Evolutionary conservation across 2,797 vertebrate species (phyloP).

Genomic region (Macroramphosus scolopax): DNA sequence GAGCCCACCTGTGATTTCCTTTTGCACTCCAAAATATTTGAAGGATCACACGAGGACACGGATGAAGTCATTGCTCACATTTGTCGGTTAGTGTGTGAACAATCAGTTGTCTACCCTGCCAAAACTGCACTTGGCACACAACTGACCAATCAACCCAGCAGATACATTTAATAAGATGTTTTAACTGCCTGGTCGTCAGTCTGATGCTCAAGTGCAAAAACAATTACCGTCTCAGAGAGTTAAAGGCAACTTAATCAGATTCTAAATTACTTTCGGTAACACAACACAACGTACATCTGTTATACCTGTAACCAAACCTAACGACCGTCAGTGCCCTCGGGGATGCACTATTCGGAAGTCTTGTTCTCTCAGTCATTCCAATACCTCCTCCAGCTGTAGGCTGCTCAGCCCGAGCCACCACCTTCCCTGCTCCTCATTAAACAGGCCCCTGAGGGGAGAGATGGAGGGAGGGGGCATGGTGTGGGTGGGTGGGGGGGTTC

Average conservation of each 20-base stretch:
- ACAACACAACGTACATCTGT: constrained; percentile 24
- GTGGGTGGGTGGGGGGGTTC: constrained; percentile 8
- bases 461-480: constrained; percentile 15
- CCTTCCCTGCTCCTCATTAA: constrained; percentile 74
- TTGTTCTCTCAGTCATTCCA: constrained; percentile 62
- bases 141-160: constrained; percentile 11
- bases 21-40: constrained; percentile 58
- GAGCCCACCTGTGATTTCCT: constrained; percentile 29
- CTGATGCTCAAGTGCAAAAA: constrained; percentile 5
- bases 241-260: constrained; percentile 8
- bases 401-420: constrained; percentile 52
- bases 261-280: constrained; percentile 12
- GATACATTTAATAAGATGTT: constrained; percentile 6
- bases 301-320: constrained; percentile 29
- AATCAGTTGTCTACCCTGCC: constrained; percentile 11
- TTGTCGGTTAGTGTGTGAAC: constrained; percentile 50
- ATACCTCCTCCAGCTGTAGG: constrained; percentile 70
- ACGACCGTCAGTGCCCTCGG: constrained; percentile 28
- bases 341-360: constrained; percentile 57
- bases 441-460: constrained; percentile 53
- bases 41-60: constrained; percentile 40
- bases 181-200: constrained; percentile 9
- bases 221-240: constrained; percentile 6
- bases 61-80: constrained; percentile 61
- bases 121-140: constrained; percentile 4